Percentiles rank a stretch among this genome's conserved stretches.
These are phyloP conservation scores for Smittia sp. DNA, from an alignment of 2,888 invertebrate species.

Conservation along the genomic window DNA sequence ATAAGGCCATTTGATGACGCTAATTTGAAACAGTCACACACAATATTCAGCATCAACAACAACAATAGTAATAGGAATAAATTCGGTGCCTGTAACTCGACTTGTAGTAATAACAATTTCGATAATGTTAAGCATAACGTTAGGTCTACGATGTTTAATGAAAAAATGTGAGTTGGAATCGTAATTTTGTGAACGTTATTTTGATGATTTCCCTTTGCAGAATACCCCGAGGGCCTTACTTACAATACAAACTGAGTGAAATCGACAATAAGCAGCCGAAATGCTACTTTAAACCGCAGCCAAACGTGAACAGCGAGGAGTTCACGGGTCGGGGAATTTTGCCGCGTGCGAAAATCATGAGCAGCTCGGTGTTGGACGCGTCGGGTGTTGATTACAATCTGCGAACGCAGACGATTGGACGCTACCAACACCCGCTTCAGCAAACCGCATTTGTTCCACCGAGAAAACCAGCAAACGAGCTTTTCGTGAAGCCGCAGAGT, in stretches of 20 bases:
- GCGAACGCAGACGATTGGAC: slow-evolving; percentile 42
- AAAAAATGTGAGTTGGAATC: slow-evolving; percentile 30
- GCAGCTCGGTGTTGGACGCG: slow-evolving; percentile 25
- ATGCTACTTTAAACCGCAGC: slow-evolving; percentile 26
- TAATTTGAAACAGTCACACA: slow-evolving; percentile 12
- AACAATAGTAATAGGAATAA: slow-evolving; percentile 35
- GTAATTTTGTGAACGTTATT: neutral
- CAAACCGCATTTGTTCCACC: neutral
- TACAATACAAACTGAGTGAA: slow-evolving; percentile 45
- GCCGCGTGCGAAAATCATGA: slow-evolving; percentile 38
- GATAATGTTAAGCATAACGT: slow-evolving; percentile 30
- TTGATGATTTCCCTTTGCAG: slow-evolving; percentile 33
- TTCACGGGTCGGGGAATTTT: slow-evolving; percentile 9
- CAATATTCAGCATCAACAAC: slow-evolving; percentile 14
- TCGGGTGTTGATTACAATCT: slow-evolving; percentile 38
- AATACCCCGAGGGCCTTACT: slow-evolving; percentile 46
- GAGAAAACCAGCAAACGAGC: slow-evolving; percentile 13
- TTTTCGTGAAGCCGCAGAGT: neutral
- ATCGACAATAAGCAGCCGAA: slow-evolving; percentile 43
- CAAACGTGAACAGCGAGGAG: neutral
- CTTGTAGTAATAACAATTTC: slow-evolving; percentile 31
- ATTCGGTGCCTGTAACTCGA: slow-evolving; percentile 44
- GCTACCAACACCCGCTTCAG: slow-evolving; percentile 20
- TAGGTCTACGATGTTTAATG: slow-evolving; percentile 35
- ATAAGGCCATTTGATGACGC: slow-evolving; percentile 26